A percentile compares a stretch with the other conserved stretches of the same genome.
These are phyloP conservation scores for Hylomyscus alleni DNA, from an alignment of 2,797 vertebrate genomes.

Conservation along the genomic window DNA sequence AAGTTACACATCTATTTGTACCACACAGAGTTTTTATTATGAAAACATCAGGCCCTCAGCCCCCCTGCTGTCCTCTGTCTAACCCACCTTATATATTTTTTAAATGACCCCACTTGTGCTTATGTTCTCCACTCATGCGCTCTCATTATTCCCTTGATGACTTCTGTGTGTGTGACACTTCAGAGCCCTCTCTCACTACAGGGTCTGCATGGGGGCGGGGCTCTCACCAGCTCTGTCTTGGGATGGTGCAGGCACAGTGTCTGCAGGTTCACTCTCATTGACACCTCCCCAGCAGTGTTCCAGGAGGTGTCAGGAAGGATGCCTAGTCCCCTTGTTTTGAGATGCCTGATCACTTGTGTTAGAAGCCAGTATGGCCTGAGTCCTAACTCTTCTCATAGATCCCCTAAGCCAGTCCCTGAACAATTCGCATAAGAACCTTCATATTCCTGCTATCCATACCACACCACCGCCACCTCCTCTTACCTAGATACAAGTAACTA, in stretches of 20 bases:
- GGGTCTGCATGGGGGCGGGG: background rate
- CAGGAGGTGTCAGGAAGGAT: no score
- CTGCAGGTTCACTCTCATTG: background rate
- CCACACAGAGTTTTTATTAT: background rate
- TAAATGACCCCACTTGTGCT: background rate
- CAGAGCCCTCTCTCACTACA: background rate
- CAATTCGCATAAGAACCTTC: background rate
- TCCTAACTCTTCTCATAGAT: background rate
- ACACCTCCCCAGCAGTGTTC: background rate
- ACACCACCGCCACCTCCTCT: background rate
- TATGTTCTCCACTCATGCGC: background rate
- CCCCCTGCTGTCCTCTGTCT: background rate
- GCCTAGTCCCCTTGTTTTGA: no score
- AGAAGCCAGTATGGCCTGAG: background rate
- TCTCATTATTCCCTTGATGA: background rate
- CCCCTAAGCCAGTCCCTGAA: background rate
- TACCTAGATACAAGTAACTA: background rate
- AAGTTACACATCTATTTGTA: background rate
- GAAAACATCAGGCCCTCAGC: background rate
- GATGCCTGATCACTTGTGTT: background rate
- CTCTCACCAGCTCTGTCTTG: background rate
- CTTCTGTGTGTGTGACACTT: background rate
- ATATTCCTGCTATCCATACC: background rate
- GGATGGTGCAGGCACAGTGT: background rate
- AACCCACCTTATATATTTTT: background rate